Conservation (phyloP, 2,113 vertebrate species). For the Sigmodon hispidus region DNA sequence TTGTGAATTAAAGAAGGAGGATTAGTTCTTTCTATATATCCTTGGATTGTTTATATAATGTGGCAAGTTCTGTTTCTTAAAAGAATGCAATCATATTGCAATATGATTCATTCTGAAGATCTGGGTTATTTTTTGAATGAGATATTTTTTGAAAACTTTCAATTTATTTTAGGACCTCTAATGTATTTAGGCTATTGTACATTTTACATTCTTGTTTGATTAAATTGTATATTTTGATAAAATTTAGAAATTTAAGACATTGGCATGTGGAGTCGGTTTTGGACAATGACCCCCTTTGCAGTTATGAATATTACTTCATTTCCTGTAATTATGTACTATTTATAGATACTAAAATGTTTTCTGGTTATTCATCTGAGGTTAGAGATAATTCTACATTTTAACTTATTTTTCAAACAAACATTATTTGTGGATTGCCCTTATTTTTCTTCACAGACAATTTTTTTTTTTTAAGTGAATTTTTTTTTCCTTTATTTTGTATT, state of each 20-base stretch:
- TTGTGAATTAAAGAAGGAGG: slow-evolving; percentile 50
- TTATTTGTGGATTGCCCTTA: neutral
- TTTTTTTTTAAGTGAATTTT: too few species aligned
- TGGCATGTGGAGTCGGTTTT: neutral
- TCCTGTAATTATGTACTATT: neutral
- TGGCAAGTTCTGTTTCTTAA: slow-evolving; percentile 35
- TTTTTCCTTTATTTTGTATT: too few species aligned
- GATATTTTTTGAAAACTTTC: neutral
- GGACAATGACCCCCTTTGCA: neutral
- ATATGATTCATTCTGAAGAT: neutral
- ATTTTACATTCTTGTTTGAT: neutral
- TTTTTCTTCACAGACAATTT: slow-evolving; percentile 30
- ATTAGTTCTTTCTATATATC: slow-evolving; percentile 24
- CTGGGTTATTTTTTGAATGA: neutral
- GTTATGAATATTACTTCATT: neutral
- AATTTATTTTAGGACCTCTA: slow-evolving; percentile 22
- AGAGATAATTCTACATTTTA: neutral
- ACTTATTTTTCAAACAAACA: neutral
- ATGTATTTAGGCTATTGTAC: neutral
- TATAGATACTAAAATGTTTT: slow-evolving; percentile 13
- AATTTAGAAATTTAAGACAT: slow-evolving; percentile 11
- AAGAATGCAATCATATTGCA: neutral
- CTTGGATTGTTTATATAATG: slow-evolving; percentile 36
- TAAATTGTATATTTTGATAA: neutral
- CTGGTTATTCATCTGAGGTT: neutral